phyloP scores from a whole-genome alignment of 2,113 vertebrate genomes.

The Stomatorhinus ivindoensis region DNA sequence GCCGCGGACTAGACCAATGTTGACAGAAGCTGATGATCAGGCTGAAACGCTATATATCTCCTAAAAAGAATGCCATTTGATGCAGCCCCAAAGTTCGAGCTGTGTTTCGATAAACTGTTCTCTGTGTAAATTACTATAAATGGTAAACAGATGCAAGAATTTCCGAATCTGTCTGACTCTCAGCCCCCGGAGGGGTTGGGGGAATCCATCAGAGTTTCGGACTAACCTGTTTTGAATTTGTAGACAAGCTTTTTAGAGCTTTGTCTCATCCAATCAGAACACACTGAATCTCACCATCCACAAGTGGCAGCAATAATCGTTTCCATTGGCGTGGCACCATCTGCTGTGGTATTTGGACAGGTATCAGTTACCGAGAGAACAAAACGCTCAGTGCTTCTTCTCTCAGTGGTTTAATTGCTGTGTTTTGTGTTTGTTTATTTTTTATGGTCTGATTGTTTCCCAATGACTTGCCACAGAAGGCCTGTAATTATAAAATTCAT shows the following conservation, averaged over 20 bases:
- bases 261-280: constrained; percentile 33
- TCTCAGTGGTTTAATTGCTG: not conserved
- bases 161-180: constrained; percentile 35
- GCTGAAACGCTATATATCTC: constrained; percentile 26
- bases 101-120: constrained; percentile 38
- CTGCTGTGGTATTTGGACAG: constrained; percentile 2
- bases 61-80: constrained; percentile 24
- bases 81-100: constrained; percentile 34
- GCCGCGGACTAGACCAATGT: constrained; percentile 23
- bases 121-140: constrained; percentile 50
- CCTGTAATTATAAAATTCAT: not conserved
- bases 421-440: not conserved
- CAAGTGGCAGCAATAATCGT: constrained; percentile 7
- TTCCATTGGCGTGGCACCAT: constrained; percentile 4
- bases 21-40: constrained; percentile 37
- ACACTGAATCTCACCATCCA: constrained; percentile 15
- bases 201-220: constrained; percentile 41
- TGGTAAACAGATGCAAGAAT: constrained; percentile 47
- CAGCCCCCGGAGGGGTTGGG: constrained; percentile 34
- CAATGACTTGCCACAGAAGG: not conserved
- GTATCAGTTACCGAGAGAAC: not conserved
- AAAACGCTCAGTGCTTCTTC: not conserved
- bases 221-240: constrained; percentile 50
- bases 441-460: not conserved
- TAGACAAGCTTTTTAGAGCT: constrained; percentile 32